Conservation (phyloP, 2,797 vertebrate species). For the Carcharodon carcharias region DNA sequence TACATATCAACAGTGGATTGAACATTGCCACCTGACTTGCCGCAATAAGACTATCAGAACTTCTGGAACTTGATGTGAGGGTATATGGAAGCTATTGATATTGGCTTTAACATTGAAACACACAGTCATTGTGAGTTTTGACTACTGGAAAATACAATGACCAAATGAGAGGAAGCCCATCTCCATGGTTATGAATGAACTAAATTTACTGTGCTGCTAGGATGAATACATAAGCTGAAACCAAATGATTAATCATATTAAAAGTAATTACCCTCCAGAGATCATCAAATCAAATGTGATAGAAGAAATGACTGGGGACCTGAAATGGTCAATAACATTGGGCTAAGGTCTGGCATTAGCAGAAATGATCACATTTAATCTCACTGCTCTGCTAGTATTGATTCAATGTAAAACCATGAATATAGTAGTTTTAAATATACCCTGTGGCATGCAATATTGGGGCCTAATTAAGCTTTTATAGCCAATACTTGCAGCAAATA, state of each 20-base stretch:
- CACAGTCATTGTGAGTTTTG: background rate
- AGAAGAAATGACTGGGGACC: background rate
- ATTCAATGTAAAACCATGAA: background rate
- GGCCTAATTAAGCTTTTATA: background rate
- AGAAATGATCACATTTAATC: background rate
- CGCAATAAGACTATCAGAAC: background rate
- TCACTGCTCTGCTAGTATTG: background rate
- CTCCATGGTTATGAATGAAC: background rate
- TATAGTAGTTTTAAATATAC: background rate
- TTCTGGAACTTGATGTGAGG: background rate
- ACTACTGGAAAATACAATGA: background rate
- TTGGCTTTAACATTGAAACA: background rate
- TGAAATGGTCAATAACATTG: background rate
- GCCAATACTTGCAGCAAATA: background rate
- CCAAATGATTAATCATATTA: background rate
- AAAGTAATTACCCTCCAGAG: background rate
- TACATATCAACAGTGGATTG: background rate
- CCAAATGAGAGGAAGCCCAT: background rate
- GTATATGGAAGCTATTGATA: background rate
- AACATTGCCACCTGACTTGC: background rate
- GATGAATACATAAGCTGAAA: background rate
- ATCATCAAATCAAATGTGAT: background rate
- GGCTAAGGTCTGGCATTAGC: background rate
- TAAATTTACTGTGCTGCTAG: background rate
- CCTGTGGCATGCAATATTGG: background rate